A percentile compares a stretch with the other conserved stretches of the same genome.
Conservation (phyloP, 2,113 vertebrate species). For the Forbesichthys agassizii region DNA sequence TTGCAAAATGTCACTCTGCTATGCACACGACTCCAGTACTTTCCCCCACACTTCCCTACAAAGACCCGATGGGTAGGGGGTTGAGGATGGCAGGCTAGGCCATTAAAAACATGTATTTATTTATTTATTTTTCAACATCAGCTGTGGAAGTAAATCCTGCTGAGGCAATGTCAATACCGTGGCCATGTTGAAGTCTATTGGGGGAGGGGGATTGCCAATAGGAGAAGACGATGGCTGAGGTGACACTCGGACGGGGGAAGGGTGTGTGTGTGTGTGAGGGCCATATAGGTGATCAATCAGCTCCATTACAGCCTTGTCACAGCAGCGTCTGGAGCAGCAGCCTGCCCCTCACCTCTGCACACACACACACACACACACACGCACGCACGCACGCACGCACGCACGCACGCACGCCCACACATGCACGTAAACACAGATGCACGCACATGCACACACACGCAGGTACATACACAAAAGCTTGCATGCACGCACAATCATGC, state of each 20-base stretch:
- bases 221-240: slow-evolving; percentile 1
- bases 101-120: background rate
- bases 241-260: slow-evolving; percentile 22
- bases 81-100: background rate
- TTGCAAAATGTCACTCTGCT: slow-evolving; percentile 36
- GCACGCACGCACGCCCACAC: slow-evolving; percentile 15
- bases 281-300: slow-evolving; percentile 77
- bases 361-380: slow-evolving; percentile 5
- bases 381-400: slow-evolving; percentile 6
- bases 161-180: slow-evolving; percentile 73
- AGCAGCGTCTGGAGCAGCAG: slow-evolving; percentile 64
- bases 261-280: slow-evolving; percentile 34
- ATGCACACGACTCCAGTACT: accelerated
- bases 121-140: background rate
- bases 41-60: background rate
- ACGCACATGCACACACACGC: slow-evolving; percentile 20
- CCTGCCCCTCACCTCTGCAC: slow-evolving; percentile 57
- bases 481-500: no score
- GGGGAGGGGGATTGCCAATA: background rate
- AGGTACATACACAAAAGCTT: background rate
- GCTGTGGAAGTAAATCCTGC: slow-evolving; percentile 27
- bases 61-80: background rate
- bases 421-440: background rate
- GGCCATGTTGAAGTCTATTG: slow-evolving; percentile 70
- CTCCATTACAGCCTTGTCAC: slow-evolving; percentile 74